Evolutionary conservation across 2,113 vertebrate genomes (phyloP), one percentile per base, ranked within the genome.

Genomic region (Atlantisia rogersi): DNA sequence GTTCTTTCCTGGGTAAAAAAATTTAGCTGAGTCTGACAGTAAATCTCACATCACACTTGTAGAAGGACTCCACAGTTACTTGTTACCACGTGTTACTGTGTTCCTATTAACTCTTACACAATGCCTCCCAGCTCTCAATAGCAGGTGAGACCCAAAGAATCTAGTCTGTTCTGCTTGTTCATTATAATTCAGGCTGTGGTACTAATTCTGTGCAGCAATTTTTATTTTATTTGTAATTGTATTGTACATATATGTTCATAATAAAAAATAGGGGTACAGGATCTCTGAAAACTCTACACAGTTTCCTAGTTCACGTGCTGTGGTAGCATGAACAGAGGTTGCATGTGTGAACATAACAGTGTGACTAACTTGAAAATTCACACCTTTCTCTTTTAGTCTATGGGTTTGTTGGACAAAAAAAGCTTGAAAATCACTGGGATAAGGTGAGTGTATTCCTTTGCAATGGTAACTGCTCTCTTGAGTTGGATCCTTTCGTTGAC

Each of bases 361-460:
- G 10, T 68, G 56, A 26, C 32, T 91, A 55, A 96, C 60, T 32
- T 78, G 18, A 65, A 78, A 82, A 73, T 42, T 85, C 17, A 8
- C 67, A 5, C 42, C n/a, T 44, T 63, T 37, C 19, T 35, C 29
- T 82, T 73, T 13, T 46, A 99, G 99, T 99, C 99, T 4, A 99
- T 99, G 99, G 99, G 99, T 50, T 97, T 99, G 91, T 97, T 99
- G 96, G 99, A 99, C 97, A 99, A 99, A 98, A 99, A 99, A 97
- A 99, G 99, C 97, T 98, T 99, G 97, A 99, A 99, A 98, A 99
- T 99, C 92, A 98, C 37, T 20, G 99, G 99, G 35, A 99, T 99
- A 97, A 99, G 99, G 99, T 99, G 95, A 99, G 99, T 97, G 6
- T 59, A 8, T 32, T 59, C 13, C 58, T 73, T 52, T 88, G 5